Evolutionary conservation across 1,140 invertebrate species (phyloP).

Genomic region (Bombus huntii): DNA sequence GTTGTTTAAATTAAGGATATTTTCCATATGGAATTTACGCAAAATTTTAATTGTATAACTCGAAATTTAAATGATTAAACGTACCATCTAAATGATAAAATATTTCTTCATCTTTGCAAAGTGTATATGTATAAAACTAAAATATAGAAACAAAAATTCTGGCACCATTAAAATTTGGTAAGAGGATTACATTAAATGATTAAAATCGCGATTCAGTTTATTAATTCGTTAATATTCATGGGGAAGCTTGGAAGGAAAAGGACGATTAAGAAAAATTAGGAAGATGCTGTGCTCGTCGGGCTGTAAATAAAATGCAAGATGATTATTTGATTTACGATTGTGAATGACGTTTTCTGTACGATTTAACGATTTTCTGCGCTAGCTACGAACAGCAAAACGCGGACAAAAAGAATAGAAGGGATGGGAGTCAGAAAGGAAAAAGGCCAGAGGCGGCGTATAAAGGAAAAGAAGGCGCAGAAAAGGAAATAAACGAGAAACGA

Average conservation of each 20-base stretch:
- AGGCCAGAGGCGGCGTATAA: constrained; percentile 17
- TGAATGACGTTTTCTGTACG: not conserved
- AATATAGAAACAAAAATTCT: too few relatives aligned
- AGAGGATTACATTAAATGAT: not conserved
- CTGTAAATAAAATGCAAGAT: too few relatives aligned
- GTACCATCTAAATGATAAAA: too few relatives aligned
- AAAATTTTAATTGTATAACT: too few relatives aligned
- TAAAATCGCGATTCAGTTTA: not conserved
- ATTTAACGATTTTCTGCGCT: not conserved
- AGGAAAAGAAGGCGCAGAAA: constrained; percentile 8
- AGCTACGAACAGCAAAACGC: not conserved
- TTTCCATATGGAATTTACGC: too few relatives aligned
- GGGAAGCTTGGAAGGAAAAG: not conserved
- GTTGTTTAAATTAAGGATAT: too few relatives aligned
- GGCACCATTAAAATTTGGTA: fast-evolving
- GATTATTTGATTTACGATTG: not conserved
- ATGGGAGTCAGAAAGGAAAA: not conserved
- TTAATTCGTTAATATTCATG: not conserved
- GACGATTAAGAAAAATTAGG: too few relatives aligned
- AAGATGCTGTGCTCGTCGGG: too few relatives aligned
- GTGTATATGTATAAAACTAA: too few relatives aligned
- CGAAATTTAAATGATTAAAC: too few relatives aligned
- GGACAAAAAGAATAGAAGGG: not conserved
- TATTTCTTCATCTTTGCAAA: too few relatives aligned
- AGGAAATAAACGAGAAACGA: constrained; percentile 26